Conservation (phyloP, 2,888 invertebrate genomes). For the Macrophya annulata region DNA sequence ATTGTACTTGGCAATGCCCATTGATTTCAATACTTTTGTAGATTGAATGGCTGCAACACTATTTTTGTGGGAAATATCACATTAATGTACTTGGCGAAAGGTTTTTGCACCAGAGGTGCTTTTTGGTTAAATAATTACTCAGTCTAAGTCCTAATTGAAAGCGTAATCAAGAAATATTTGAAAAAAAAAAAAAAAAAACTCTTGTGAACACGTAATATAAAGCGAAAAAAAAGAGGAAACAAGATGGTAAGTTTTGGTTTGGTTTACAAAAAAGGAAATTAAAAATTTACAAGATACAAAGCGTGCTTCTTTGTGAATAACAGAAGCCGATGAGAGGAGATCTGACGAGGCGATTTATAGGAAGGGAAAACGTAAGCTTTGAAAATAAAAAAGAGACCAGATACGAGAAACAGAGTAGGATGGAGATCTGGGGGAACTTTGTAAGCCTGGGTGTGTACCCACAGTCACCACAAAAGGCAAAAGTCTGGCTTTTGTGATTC, state of each 20-base stretch:
- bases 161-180: neutral
- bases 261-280: neutral
- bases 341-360: neutral
- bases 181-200: neutral
- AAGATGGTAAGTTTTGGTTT: neutral
- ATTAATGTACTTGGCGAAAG: no score
- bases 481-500: slow-evolving; percentile 46
- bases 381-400: neutral
- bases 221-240: neutral
- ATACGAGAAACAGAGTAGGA: neutral
- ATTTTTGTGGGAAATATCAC: no score
- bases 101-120: no score
- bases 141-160: neutral
- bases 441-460: slow-evolving; percentile 24
- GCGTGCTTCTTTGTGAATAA: neutral
- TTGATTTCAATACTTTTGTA: no score
- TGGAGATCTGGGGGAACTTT: neutral
- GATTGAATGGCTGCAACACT: no score
- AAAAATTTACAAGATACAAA: neutral
- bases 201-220: neutral
- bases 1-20: no score
- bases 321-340: slow-evolving; percentile 2
- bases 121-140: neutral
- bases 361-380: slow-evolving; percentile 24
- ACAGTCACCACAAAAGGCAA: slow-evolving; percentile 39